These are phyloP conservation scores for Sebastes kiyomatsui DNA, from an alignment of 2,797 vertebrate genomes.

Conservation along the genomic window DNA sequence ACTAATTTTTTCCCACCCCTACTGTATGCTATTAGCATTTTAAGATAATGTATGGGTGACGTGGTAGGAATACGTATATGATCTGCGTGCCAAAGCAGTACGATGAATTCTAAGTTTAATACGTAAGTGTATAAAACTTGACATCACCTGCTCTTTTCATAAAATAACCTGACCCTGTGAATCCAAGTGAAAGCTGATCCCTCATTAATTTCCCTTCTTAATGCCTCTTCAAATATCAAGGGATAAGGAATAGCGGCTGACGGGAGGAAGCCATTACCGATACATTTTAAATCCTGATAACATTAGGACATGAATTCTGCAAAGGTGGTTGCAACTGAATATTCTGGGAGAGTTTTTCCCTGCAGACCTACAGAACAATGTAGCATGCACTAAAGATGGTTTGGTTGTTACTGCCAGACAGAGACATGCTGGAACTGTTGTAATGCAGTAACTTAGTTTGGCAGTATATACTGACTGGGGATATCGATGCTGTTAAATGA, in stretches of 20 bases:
- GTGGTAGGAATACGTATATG: neutral
- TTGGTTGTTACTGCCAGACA: neutral
- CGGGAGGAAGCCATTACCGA: slow-evolving; percentile 10
- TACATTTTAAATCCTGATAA: slow-evolving; percentile 14
- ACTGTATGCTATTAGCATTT: neutral
- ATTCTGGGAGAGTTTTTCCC: neutral
- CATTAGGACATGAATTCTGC: neutral
- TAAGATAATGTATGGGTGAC: neutral
- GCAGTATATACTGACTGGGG: neutral
- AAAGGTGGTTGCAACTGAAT: slow-evolving; percentile 1
- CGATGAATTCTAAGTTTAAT: neutral
- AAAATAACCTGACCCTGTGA: neutral
- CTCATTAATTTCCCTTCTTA: slow-evolving; percentile 23
- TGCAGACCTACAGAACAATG: neutral
- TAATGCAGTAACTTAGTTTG: neutral
- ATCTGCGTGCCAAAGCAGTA: neutral
- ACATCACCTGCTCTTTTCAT: neutral
- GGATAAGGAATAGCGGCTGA: neutral
- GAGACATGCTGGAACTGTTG: neutral
- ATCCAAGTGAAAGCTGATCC: slow-evolving; percentile 18
- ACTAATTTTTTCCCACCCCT: too few relatives aligned
- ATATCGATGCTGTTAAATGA: neutral
- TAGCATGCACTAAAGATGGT: neutral
- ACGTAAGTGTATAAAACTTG: neutral
- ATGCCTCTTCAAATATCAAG: slow-evolving; percentile 29